A percentile compares a stretch with the other conserved stretches of the same genome.
These are phyloP conservation scores for Pseudochromis fuscus DNA, from an alignment of 2,797 vertebrate species.

Conservation along the genomic window DNA sequence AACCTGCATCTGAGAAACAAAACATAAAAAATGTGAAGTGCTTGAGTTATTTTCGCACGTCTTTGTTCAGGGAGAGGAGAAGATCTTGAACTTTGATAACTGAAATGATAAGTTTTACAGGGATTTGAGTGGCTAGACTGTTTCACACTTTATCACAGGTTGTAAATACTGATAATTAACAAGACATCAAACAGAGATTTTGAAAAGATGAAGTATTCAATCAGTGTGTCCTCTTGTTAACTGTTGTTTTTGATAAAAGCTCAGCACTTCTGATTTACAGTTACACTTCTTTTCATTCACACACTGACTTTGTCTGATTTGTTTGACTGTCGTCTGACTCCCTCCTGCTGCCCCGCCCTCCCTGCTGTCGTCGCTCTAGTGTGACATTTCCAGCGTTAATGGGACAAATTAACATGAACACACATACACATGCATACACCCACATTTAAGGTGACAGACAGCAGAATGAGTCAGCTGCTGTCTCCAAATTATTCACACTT, in stretches of 20 bases:
- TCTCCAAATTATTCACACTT: neutral
- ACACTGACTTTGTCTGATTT: neutral
- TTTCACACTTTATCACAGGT: neutral
- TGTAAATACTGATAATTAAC: neutral
- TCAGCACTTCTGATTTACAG: neutral
- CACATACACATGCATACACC: neutral
- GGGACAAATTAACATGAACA: conserved; percentile 18
- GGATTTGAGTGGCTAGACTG: no score
- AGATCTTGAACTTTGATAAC: no score
- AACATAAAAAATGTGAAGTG: no score
- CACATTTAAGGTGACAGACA: neutral
- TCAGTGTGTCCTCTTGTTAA: neutral
- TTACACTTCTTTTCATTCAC: neutral
- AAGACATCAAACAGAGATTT: neutral
- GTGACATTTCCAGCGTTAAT: conserved; percentile 23
- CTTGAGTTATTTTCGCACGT: no score
- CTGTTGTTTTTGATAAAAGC: no score
- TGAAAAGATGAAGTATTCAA: neutral
- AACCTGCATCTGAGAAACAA: no score
- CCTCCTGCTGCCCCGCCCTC: conserved; percentile 1
- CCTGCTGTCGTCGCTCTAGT: conserved; percentile 23
- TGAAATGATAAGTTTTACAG: neutral
- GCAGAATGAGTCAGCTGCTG: conserved; percentile 10
- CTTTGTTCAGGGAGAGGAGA: no score
- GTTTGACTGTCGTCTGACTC: no score